Conservation (phyloP, 1,140 invertebrate species). For the Lanistes nyassanus region DNA sequence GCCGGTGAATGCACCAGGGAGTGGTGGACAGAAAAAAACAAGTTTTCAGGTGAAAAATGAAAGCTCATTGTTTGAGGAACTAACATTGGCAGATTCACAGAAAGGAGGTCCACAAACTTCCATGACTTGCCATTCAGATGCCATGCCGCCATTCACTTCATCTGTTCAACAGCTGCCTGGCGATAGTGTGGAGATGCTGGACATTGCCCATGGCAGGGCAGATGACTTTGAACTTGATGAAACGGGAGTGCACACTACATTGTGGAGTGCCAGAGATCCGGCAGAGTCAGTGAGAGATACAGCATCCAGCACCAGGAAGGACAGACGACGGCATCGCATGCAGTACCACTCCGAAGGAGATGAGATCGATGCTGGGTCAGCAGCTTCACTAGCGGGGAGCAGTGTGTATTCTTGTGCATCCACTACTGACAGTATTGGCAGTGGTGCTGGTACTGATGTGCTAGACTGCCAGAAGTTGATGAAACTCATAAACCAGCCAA, state of each 20-base stretch:
- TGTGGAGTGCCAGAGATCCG: too few species aligned
- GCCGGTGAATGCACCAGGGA: not conserved
- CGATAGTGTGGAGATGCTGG: too few species aligned
- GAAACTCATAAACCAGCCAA: slow-evolving; percentile 42
- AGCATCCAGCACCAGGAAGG: too few species aligned
- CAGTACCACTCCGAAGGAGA: not conserved
- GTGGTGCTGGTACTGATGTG: slow-evolving; percentile 10
- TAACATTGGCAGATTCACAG: slow-evolving; percentile 15
- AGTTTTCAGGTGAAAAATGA: slow-evolving; percentile 5
- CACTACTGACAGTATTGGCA: slow-evolving; percentile 19
- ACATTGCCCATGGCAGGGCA: too few species aligned
- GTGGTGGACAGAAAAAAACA: not conserved
- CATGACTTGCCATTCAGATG: not conserved
- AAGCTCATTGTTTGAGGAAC: slow-evolving; percentile 26
- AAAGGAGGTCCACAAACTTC: not conserved
- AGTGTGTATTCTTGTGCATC: slow-evolving; percentile 25
- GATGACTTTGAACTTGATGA: too few species aligned
- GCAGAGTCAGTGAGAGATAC: too few species aligned
- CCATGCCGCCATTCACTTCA: too few species aligned
- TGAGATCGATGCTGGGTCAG: slow-evolving; percentile 10
- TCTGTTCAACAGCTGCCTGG: too few species aligned
- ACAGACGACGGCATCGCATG: too few species aligned
- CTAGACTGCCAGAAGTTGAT: slow-evolving; percentile 41
- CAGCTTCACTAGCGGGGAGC: slow-evolving; percentile 9
- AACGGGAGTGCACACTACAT: too few species aligned